phyloP scores from a whole-genome alignment of 2,888 invertebrate genomes.

The Sipunculus nudus region DNA sequence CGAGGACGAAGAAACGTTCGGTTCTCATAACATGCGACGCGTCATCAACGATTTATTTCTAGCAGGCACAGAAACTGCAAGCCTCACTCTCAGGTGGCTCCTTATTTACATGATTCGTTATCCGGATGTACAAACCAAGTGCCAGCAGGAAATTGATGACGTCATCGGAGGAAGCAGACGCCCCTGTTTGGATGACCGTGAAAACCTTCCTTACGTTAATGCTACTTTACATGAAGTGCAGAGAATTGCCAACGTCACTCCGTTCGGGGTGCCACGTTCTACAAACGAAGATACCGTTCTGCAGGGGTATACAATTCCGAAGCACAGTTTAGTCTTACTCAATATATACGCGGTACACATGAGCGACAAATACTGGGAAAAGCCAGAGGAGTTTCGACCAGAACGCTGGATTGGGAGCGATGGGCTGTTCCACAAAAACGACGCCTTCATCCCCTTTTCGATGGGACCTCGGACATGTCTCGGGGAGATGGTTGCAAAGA shows the following conservation, averaged over 20 bases:
- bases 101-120: background rate
- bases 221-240: conserved; percentile 47
- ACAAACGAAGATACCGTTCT: conserved; percentile 20
- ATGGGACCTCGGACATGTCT: too few relatives aligned
- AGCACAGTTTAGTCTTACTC: conserved; percentile 49
- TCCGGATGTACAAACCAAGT: background rate
- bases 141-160: conserved; percentile 1
- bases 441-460: conserved; percentile 52
- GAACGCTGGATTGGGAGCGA: conserved; percentile 48
- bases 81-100: conserved; percentile 6
- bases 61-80: conserved; percentile 13
- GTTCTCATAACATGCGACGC: background rate
- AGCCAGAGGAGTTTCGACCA: conserved; percentile 49
- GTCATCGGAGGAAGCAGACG: conserved; percentile 9
- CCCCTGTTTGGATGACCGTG: conserved; percentile 10
- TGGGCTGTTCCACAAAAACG: conserved; percentile 43
- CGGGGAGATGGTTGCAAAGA: too few relatives aligned
- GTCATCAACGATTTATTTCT: conserved; percentile 6
- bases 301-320: conserved; percentile 22
- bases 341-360: conserved; percentile 53
- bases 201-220: conserved; percentile 12
- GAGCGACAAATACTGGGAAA: conserved; percentile 52
- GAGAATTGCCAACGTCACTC: conserved; percentile 42
- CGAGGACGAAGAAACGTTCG: background rate
- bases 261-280: conserved; percentile 11